phyloP scores from a whole-genome alignment of 2,113 vertebrate species.

The Tupaia chinensis region DNA sequence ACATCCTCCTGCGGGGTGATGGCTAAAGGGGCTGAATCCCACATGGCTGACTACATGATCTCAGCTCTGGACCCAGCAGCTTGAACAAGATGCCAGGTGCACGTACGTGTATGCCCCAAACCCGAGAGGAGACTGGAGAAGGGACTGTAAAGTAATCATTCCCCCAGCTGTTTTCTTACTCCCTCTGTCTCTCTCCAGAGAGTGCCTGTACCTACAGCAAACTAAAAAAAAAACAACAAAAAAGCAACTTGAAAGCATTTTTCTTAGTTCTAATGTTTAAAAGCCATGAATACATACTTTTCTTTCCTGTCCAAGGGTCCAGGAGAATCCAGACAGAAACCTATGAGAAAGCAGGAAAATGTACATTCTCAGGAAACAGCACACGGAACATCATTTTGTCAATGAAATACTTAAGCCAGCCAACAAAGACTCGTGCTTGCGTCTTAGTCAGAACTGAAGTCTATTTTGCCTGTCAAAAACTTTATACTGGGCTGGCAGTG shows the following conservation, averaged over 20 bases:
- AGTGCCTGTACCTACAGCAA: too few species aligned
- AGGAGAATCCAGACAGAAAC: slow-evolving; percentile 87
- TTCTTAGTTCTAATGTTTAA: not conserved
- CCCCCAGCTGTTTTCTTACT: too few species aligned
- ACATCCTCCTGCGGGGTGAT: too few species aligned
- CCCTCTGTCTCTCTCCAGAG: too few species aligned
- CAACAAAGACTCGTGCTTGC: not conserved
- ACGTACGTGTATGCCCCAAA: too few species aligned
- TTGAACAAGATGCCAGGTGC: too few species aligned
- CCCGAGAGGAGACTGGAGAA: too few species aligned
- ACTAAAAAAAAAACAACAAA: not conserved
- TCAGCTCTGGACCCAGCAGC: too few species aligned
- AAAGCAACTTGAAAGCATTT: not conserved
- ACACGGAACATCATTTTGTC: not conserved
- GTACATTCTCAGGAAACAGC: slow-evolving; percentile 14
- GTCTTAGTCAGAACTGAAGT: not conserved
- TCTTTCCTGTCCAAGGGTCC: slow-evolving; percentile 83
- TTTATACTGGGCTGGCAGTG: not conserved
- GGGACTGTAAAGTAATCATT: too few species aligned
- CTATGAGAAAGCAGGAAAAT: slow-evolving; percentile 68
- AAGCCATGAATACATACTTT: slow-evolving; percentile 78
- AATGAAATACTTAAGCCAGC: slow-evolving; percentile 30
- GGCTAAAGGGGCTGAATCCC: too few species aligned
- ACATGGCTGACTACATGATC: too few species aligned
- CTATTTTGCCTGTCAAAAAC: not conserved